Conservation (phyloP, 1,140 invertebrate genomes). For the Rhyacophila brunnea region DNA sequence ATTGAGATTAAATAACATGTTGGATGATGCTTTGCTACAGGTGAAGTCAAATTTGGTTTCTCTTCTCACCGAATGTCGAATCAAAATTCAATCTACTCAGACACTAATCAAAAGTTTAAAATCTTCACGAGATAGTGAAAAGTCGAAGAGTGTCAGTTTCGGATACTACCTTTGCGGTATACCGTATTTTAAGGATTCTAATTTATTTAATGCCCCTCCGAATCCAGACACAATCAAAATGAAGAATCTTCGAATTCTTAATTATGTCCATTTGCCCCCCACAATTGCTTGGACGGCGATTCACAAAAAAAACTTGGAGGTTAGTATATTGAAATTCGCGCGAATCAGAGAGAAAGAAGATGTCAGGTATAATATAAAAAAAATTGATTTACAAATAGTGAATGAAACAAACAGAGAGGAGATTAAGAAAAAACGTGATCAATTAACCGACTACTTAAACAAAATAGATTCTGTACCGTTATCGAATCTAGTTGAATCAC, state of each 20-base stretch:
- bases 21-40: background rate
- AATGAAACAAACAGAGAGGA: background rate
- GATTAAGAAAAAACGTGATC: background rate
- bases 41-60: constrained; percentile 5
- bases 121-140: background rate
- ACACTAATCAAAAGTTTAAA: background rate
- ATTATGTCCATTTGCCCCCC: background rate
- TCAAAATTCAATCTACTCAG: background rate
- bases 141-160: background rate
- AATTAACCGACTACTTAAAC: background rate
- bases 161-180: constrained; percentile 30
- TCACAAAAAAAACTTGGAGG: constrained; percentile 6
- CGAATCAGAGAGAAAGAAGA: background rate
- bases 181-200: constrained; percentile 41
- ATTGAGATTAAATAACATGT: constrained; percentile 2
- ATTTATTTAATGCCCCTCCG: constrained; percentile 35
- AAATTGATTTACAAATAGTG: constrained; percentile 1
- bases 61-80: constrained; percentile 7
- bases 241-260: background rate
- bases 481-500: background rate
- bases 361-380: constrained; percentile 1
- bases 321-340: background rate
- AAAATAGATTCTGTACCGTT: background rate
- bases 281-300: background rate
- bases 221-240: constrained; percentile 37